Base-by-base conservation (phyloP, 2,113 vertebrate genomes). In the Aix galericulata region DNA sequence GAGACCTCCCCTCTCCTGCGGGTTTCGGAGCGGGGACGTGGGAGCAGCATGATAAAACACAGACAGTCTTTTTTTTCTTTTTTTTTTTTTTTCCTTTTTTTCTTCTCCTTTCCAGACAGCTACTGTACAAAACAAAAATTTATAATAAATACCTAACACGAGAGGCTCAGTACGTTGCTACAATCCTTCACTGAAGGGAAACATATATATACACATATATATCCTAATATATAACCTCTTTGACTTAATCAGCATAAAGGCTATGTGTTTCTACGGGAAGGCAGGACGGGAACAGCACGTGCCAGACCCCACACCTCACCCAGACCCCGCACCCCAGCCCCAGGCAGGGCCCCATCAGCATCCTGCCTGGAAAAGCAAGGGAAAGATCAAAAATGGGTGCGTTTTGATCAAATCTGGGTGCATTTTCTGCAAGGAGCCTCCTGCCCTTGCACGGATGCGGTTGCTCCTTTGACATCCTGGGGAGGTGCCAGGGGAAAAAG, bases 81-180 rank as follows among this genome's bases (percentile, higher is more conserved):
- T 40, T 20, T 14, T 9, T 11, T 23, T 38, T 23, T 12, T 44
- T 18, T 23, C 27, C 13, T 10, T 32, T 13, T 38, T 34, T 7
- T 38, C 23, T 90, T 76, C 95, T 95, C 97, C 85, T 97, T 88
- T 88, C 71, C 86, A 93, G 79, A 97, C 98, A 97, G 95, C 98
- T 98, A 98, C 97, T 96, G 97, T 98, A 98, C 96, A 98, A 98
- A 98, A 88, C 85, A 98, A 98, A 98, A 77, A 44, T 93, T 89
- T 42, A n/a, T 95, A 99, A 99, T 98, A 98, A 98, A 99, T 98
- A 98, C 96, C 97, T 97, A 98, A 96, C 95, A 97, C 96, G 97
- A 96, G 96, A 98, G 98, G 97, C 97, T 98, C 97, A 98, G 98
- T 97, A 97, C 94, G 64, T 94, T 96, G 94, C 92, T 98, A 98